Evolutionary conservation across 2,888 invertebrate species (phyloP).

Genomic region (Cephus pulcher): DNA sequence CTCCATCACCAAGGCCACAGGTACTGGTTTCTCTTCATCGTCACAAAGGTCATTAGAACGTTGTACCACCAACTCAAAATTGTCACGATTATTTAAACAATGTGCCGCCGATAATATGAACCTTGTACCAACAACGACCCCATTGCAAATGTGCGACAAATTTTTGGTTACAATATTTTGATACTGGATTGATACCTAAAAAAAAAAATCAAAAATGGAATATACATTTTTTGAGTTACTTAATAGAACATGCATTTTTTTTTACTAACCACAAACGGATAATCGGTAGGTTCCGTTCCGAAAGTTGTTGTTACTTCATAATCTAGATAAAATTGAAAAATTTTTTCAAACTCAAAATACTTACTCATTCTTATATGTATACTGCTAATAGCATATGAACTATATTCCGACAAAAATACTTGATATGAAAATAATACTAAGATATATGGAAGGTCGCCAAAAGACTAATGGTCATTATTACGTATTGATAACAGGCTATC

Average conservation of each 20-base stretch:
- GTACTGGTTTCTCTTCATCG: constrained; percentile 13
- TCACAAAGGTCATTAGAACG: constrained; percentile 24
- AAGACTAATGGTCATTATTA: neutral
- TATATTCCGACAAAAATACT: too few relatives aligned
- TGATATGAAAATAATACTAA: neutral
- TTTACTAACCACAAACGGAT: neutral
- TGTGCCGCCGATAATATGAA: constrained; percentile 28
- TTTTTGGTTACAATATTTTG: constrained; percentile 16
- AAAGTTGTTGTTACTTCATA: neutral
- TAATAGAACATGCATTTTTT: neutral
- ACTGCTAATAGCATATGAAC: too few relatives aligned
- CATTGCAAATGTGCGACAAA: constrained; percentile 24
- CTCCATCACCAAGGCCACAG: constrained; percentile 26
- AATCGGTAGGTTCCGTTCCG: neutral
- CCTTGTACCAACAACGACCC: constrained; percentile 13
- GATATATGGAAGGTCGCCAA: too few relatives aligned
- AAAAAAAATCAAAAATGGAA: neutral
- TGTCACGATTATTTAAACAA: constrained; percentile 21
- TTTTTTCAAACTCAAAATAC: neutral
- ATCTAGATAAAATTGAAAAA: neutral
- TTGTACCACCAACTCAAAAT: constrained; percentile 24
- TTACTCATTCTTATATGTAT: too few relatives aligned
- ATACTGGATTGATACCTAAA: constrained; percentile 27
- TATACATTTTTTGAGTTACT: neutral
- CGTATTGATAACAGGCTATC: neutral